Evolutionary conservation across 2,113 vertebrate genomes (phyloP), one percentile per base, ranked within the genome.

Genomic region (Elephas maximus): DNA sequence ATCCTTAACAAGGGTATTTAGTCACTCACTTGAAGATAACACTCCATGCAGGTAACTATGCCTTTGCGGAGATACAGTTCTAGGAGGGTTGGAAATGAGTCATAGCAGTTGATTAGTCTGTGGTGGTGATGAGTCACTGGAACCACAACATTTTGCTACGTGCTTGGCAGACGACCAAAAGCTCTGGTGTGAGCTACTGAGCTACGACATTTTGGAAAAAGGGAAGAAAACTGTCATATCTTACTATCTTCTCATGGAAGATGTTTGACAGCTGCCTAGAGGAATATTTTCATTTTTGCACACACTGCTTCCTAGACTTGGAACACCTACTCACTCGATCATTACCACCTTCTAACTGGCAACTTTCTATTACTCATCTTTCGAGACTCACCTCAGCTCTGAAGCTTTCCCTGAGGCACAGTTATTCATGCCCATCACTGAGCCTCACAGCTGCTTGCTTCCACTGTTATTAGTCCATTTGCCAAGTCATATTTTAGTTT

Each of bases 171-270:
- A 78, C 23, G 60, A 51, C 85, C 91, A 96, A 60, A 89, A 45
- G 20, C 60, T 97, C 87, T 90, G 90, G 76, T 8, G 41, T 92
- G 10, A 96, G 30, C 44, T 81, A 63, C 81, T 9, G 83, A 97
- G 96, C 90, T 63, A 63, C 65, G 92, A 93, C 87, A 94, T 96
- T 97, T 98, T 87, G 77, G 82, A 95, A 95, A 96, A 93, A 74
- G 45, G 92, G 69, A 93, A 88, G 93, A 95, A 88, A 94, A 92
- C 14, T 45, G 62, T 48, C 45, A 4, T 88, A 48, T 84, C 71
- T 88, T 77, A 28, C 57, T 73, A 26, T 94, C 82, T 91, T 18
- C 48, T 48, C 44, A 15, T 33, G 80, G 60, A 94, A 78, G 44
- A 33, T 81, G 37, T 87, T 76, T 93, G 62, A 76, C 82, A 95